These are phyloP conservation scores for Orthonyx spaldingii DNA, from an alignment of 2,113 vertebrate species.

Conservation along the genomic window DNA sequence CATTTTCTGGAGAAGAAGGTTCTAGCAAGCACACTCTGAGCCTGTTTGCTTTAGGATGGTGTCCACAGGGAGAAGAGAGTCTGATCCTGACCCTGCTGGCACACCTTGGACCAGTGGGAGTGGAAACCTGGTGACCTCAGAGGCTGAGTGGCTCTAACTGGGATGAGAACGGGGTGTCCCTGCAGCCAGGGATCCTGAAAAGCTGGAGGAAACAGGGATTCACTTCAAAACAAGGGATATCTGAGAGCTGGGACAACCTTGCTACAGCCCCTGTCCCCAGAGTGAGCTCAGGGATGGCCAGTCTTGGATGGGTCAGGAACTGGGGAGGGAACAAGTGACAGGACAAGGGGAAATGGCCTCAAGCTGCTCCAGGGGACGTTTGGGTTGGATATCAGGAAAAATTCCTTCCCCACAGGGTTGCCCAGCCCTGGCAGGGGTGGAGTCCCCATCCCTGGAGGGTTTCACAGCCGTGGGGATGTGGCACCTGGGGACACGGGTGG, in stretches of 20 bases:
- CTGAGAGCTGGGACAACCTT: rapidly evolving
- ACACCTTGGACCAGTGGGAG: rapidly evolving
- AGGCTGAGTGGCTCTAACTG: background rate
- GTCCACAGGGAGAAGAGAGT: background rate
- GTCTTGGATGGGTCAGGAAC: rapidly evolving
- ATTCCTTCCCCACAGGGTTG: background rate
- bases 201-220: background rate
- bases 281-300: background rate
- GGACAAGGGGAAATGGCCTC: background rate
- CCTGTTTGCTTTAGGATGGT: background rate
- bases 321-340: background rate
- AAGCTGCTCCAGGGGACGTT: background rate
- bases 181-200: background rate
- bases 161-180: background rate
- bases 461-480: rapidly evolving
- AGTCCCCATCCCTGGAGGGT: background rate
- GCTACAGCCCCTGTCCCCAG: too few relatives aligned
- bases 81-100: background rate
- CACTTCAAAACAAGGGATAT: rapidly evolving
- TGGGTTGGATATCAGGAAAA: background rate
- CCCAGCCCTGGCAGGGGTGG: background rate
- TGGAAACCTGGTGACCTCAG: background rate
- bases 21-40: background rate
- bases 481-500: background rate
- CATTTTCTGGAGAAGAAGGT: background rate